Evolutionary conservation across 2,113 vertebrate genomes (phyloP).

Genomic region (Paraplagusia blochii): DNA sequence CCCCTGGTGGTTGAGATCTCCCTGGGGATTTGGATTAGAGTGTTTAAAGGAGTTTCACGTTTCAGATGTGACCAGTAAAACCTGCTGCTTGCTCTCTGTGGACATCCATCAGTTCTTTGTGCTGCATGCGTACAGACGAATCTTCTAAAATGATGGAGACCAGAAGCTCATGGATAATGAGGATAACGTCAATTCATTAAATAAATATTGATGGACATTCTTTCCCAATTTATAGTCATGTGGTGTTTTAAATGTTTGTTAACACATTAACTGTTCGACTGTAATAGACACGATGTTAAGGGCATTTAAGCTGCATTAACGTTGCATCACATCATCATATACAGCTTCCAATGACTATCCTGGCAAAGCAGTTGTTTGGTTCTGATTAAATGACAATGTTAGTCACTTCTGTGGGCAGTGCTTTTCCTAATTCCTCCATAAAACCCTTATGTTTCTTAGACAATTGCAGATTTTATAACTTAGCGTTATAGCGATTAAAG

Average conservation of each 20-base stretch:
- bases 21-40: conserved; percentile 27
- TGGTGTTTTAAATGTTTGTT: neutral
- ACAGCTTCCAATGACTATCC: too few species aligned
- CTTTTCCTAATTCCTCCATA: too few species aligned
- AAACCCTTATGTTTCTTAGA: too few species aligned
- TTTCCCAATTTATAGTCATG: neutral
- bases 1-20: conserved; percentile 48
- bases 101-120: neutral
- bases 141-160: conserved; percentile 7
- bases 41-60: conserved; percentile 2
- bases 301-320: too few species aligned
- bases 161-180: conserved; percentile 2
- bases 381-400: too few species aligned
- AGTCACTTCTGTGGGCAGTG: too few species aligned
- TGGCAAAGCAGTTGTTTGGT: too few species aligned
- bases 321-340: too few species aligned
- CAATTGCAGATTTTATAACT: too few species aligned
- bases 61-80: neutral
- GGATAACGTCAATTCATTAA: neutral
- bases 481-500: too few species aligned
- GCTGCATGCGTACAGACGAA: conserved; percentile 1
- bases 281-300: too few species aligned
- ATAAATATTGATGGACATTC: neutral
- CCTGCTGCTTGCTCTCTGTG: neutral
- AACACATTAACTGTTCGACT: too few species aligned